Base-by-base conservation (phyloP, 2,113 vertebrate genomes). In the Picathartes gymnocephalus region DNA sequence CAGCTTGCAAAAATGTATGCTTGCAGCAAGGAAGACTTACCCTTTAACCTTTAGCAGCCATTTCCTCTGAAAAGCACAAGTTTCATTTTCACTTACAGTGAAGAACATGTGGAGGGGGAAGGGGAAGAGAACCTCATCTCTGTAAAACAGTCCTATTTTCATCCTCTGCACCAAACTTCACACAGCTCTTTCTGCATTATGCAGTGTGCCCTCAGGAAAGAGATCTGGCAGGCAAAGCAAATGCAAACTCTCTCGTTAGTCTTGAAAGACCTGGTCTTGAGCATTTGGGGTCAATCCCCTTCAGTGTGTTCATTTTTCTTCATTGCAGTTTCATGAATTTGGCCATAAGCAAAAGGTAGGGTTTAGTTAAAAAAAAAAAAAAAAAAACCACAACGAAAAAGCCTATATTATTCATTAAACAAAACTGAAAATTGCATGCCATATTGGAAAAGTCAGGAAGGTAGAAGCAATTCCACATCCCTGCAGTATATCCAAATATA, bases 21-120 rank as follows among this genome's bases (percentile, higher is more conserved):
- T 94, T 73, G 45, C 88, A 92, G 94, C 88, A 91, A 97, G 93
- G 96, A 96, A 97, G 96, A 94, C 77, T 92, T 86, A 86, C 93
- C 87, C 81, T 60, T 74, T 96, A 93, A 97, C 97, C 96, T 97
- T 96, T 94, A 96, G 91, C 78, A 96, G 97, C 88, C 83, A 93
- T 96, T 97, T 96, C 94, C 95, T 97, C 96, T 96, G 96, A 89
- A 97, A 96, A 97, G 80, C 93, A 93, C 37, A 81, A 83, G 89
- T 96, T 96, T 97, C 95, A 92, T 97, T 97, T 96, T 88, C 79
- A 10, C 90, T 97, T 95, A 97, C 84, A 92, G 89, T 93, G 91
- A 95, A 97, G 96, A 96, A 91, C 3, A 3, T 71, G 86, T 62
- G 70, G 74, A 96, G 92, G 86, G 92, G 92, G 88, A 92, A 93